Conservation (phyloP, 2,113 vertebrate genomes). For the Oryzias celebensis region DNA sequence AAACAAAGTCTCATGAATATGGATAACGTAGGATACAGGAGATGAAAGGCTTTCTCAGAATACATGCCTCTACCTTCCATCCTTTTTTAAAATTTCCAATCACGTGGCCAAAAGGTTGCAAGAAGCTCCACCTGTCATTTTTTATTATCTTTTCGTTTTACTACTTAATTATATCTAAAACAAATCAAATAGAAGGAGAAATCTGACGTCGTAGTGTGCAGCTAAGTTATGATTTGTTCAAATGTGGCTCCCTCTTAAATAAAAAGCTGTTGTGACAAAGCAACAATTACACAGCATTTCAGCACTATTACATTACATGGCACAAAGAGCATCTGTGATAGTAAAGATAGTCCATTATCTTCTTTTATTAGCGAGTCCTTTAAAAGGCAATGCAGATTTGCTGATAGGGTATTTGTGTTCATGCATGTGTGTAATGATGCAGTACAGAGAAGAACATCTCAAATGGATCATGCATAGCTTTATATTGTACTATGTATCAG, state of each 20-base stretch:
- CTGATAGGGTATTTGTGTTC: conserved; percentile 21
- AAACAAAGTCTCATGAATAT: neutral
- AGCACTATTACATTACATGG: conserved; percentile 36
- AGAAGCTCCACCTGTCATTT: conserved; percentile 4
- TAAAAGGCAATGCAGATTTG: conserved; percentile 8
- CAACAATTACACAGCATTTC: conserved; percentile 42
- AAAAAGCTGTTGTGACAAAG: conserved; percentile 27
- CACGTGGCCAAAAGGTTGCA: neutral
- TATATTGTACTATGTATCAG: neutral
- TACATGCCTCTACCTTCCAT: neutral
- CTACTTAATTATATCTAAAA: conserved; percentile 4
- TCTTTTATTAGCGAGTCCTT: conserved; percentile 34
- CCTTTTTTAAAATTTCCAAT: neutral
- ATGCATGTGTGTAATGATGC: neutral
- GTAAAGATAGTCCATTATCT: neutral
- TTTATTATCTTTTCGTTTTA: conserved; percentile 9
- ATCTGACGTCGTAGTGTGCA: neutral
- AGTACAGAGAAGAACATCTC: neutral
- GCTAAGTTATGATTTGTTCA: conserved; percentile 12
- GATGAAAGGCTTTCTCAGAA: conserved; percentile 3
- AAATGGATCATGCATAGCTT: conserved; percentile 2
- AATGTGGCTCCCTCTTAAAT: conserved; percentile 17
- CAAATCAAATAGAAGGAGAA: conserved; percentile 1
- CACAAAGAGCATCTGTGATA: conserved; percentile 1
- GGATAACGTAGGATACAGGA: conserved; percentile 2